Conservation (phyloP, 2,797 vertebrate genomes). For the Sparidentex hasta region DNA sequence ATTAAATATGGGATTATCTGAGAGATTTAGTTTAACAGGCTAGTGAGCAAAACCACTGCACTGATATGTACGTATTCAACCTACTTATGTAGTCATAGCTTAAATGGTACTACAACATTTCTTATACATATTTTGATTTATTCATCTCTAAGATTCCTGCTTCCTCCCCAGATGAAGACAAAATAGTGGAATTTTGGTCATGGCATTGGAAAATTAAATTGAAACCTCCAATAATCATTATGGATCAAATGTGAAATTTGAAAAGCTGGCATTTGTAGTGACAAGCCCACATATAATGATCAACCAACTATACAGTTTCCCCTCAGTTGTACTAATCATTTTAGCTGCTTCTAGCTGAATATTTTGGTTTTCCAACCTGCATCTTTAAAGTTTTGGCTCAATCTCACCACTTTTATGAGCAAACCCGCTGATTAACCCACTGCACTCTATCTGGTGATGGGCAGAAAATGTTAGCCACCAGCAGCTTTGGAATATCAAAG, state of each 20-base stretch:
- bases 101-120: neutral
- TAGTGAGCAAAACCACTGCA: constrained; percentile 4
- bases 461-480: too few relatives aligned
- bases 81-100: neutral
- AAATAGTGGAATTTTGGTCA: neutral
- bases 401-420: neutral
- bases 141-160: neutral
- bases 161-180: neutral
- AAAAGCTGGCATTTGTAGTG: neutral
- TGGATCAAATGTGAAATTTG: neutral
- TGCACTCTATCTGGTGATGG: too few relatives aligned
- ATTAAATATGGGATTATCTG: neutral
- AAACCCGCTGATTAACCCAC: too few relatives aligned
- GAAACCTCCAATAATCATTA: neutral
- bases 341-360: neutral
- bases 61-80: neutral
- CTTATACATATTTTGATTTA: neutral
- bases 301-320: neutral
- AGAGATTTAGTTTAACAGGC: constrained; percentile 3
- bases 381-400: neutral
- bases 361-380: neutral
- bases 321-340: neutral
- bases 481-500: too few relatives aligned
- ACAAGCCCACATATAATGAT: neutral
- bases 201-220: neutral